These are phyloP conservation scores for Pedetes capensis DNA, from an alignment of 2,113 vertebrate species.

Conservation along the genomic window DNA sequence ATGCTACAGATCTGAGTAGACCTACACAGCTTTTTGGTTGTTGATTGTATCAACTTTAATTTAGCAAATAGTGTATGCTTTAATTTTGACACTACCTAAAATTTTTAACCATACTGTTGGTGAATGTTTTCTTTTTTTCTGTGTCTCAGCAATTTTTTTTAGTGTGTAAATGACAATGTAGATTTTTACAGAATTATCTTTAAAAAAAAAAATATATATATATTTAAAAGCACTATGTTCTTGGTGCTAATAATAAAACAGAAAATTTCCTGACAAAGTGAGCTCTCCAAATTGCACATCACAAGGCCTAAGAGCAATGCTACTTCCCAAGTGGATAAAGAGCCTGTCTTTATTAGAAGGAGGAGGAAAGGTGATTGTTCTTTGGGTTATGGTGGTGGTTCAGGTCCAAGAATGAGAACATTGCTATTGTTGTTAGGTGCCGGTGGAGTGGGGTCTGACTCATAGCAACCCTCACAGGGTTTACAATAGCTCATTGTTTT, in stretches of 20 bases:
- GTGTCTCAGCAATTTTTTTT: not conserved
- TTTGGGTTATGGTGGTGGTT: not conserved
- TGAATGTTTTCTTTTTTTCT: not conserved
- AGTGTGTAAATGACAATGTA: not conserved
- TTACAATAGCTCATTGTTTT: too few species aligned
- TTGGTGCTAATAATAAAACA: conserved; percentile 33
- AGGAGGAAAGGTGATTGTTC: not conserved
- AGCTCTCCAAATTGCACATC: not conserved
- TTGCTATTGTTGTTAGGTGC: too few species aligned
- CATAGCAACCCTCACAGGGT: too few species aligned
- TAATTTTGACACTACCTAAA: not conserved
- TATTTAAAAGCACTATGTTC: not conserved
- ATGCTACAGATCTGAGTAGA: not conserved
- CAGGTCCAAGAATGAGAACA: not conserved
- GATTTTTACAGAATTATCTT: not conserved
- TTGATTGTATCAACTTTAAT: not conserved
- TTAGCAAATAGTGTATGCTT: not conserved
- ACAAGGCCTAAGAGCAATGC: fast-evolving
- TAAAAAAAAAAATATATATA: too few species aligned
- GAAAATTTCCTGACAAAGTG: not conserved
- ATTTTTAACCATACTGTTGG: not conserved
- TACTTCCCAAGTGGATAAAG: not conserved
- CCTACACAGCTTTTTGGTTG: not conserved
- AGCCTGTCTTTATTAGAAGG: not conserved
- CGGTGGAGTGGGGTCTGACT: too few species aligned